A percentile compares a stretch with the other conserved stretches of the same genome.
phyloP scores from a whole-genome alignment of 2,888 invertebrate genomes.

The Elegia similella region DNA sequence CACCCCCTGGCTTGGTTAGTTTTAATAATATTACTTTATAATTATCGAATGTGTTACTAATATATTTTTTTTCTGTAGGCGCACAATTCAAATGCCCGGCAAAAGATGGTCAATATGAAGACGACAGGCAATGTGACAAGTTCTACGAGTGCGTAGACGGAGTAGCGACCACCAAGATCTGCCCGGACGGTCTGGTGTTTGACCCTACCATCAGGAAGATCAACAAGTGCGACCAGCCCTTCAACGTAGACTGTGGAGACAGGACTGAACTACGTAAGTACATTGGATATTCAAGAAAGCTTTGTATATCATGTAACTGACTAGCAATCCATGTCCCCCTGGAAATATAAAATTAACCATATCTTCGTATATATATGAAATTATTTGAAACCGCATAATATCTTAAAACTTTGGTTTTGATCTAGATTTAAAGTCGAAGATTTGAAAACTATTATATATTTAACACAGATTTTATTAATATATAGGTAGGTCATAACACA shows the following conservation, averaged over 20 bases:
- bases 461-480: too few species aligned
- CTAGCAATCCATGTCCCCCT: background rate
- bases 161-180: slow-evolving; percentile 86
- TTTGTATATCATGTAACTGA: background rate
- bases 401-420: too few species aligned
- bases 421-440: too few species aligned
- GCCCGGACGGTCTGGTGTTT: slow-evolving; percentile 94
- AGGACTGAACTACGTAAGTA: slow-evolving; percentile 93
- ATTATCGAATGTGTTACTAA: background rate
- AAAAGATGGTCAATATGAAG: slow-evolving; percentile 91
- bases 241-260: slow-evolving; percentile 95
- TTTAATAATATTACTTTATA: too few species aligned
- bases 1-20: too few species aligned
- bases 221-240: slow-evolving; percentile 96
- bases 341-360: background rate
- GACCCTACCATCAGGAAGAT: slow-evolving; percentile 91
- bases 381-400: too few species aligned
- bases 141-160: slow-evolving; percentile 91
- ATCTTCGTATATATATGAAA: too few species aligned
- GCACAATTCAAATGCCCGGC: slow-evolving; percentile 88
- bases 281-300: background rate
- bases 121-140: slow-evolving; percentile 92
- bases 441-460: too few species aligned
- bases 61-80: slow-evolving; percentile 58
- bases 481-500: too few species aligned